Evolutionary conservation across 2,888 invertebrate genomes (phyloP), one percentile per base, ranked within the genome.

Genomic region (Mantis religiosa): DNA sequence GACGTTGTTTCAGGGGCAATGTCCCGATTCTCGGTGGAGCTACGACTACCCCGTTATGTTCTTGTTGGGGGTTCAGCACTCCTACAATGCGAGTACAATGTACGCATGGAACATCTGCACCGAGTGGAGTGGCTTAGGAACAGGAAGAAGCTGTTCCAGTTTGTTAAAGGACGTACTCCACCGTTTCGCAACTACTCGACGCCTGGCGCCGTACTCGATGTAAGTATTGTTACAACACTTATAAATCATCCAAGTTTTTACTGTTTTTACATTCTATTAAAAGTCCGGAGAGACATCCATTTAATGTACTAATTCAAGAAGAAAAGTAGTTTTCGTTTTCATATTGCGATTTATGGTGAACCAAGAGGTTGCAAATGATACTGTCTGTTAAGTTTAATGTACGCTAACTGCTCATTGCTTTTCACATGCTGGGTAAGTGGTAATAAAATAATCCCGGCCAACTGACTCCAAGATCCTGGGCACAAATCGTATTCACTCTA

Each of bases 61-160:
- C 95, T 96, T 90, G 95, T 95, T 91, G 96, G 96, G 89, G 95
- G 96, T 89, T 95, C 96, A 90, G 97, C 96, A 91, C 94, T 95
- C 86, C 94, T 97, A 90, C 95, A 95, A 92, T 97, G 97, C 94
- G 95, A 95, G 90, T 97, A 97, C 94, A 96, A 96, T 93, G 96
- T 97, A 89, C 94, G 95, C 86, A 95, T 95, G 84, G 96, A 96
- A 92, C 95, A 96, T 91, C 95, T 97, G 89, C 96, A 97, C 94
- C 97, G 97, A 93, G 97, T 97, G 91, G 96, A 96, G 93, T 96
- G 96, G 95, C 94, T 95, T 88, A 95, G 96, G 91, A 95, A 94
- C 91, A 95, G 95, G 91, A 95, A 94, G 92, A 97, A 97, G 94
- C 96, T 97, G 94, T 96, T 97, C 93, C 96, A 97, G 93, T 97